Conservation (phyloP, 2,888 invertebrate species). For the Drosophila hawaiiensis region DNA sequence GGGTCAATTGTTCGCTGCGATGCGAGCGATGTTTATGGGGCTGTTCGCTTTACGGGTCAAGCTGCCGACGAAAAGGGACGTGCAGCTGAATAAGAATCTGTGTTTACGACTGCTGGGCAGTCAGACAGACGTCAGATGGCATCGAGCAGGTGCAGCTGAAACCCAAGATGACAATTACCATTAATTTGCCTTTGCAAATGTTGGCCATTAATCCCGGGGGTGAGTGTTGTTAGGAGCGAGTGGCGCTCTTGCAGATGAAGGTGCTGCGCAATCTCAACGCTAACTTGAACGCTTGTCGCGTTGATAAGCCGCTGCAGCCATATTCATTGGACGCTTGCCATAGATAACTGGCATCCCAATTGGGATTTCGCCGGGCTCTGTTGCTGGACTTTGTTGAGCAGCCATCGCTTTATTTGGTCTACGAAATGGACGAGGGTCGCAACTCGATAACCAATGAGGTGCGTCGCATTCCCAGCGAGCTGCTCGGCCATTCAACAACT, state of each 20-base stretch:
- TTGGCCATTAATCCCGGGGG: conserved; percentile 26
- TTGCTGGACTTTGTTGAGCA: conserved; percentile 48
- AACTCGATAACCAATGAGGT: conserved; percentile 46
- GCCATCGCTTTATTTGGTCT: conserved; percentile 44
- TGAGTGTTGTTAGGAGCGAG: conserved; percentile 19
- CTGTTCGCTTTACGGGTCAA: conserved; percentile 43
- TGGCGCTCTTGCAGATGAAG: conserved; percentile 46
- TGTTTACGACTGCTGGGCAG: conserved; percentile 39
- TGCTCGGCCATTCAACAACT: conserved; percentile 5
- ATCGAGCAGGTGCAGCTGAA: conserved; percentile 42
- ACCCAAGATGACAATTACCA: conserved; percentile 26
- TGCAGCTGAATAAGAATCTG: conserved; percentile 27
- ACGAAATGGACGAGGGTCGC: conserved; percentile 65
- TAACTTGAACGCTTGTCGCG: conserved; percentile 21
- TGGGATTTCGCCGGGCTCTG: conserved; percentile 55
- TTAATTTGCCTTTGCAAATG: conserved; percentile 47
- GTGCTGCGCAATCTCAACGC: conserved; percentile 28
- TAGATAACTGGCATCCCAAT: conserved; percentile 5
- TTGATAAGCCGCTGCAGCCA: neutral
- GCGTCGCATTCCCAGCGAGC: conserved; percentile 46
- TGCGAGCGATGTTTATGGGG: conserved; percentile 21
- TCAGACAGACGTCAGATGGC: conserved; percentile 29
- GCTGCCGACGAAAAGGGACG: conserved; percentile 13
- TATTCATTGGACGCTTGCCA: conserved; percentile 3
- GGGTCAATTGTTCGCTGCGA: conserved; percentile 14